Base-by-base conservation (phyloP, 2,888 invertebrate species). In the Temnothorax rugatulus region DNA sequence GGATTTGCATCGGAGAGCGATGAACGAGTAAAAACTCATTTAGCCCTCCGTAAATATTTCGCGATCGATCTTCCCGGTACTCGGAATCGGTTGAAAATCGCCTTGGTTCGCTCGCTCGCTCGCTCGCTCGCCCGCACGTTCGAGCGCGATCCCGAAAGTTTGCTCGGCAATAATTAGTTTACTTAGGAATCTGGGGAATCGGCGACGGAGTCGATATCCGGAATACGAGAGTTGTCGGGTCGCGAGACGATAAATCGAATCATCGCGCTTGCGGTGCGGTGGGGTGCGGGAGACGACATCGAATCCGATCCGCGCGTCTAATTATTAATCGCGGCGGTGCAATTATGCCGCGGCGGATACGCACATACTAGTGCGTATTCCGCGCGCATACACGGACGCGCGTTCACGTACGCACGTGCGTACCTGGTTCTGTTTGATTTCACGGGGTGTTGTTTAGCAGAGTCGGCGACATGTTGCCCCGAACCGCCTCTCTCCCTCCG, bases 281-380 rank as follows among this genome's bases (percentile, higher is more conserved):
- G 64, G 15, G n/a, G 44, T 4, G 41, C 21, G 25, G 25, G 44
- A 47, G 92, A 93, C 93, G 93, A 71, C 25, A 52, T 8, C 76
- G 18, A 25, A 21, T 91, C 91, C 93, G 92, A 93, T 29, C 93
- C 91, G 93, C 91, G 88, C 92, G 92, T 93, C 93, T 94, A 94
- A 94, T 94, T 93, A 94, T 93, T 93, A 94, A 94, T 94, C 91
- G 92, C 88, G 92, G 91, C 91, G 90, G 92, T 89, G 92, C 92
- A 94, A 93, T 94, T 94, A 93, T 92, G 92, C 88, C 86, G 91
- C 29, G n/a, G 41, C 54, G 77, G 41, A 77, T 69, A 21, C 50
- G 25, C 25, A 7, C 47, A 15, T 21, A 18, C 87, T 86, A 84
- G 47, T 71, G 77, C 75, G 82, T 34, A 83, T 73, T 54, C 4